Evolutionary conservation across 2,888 invertebrate species (phyloP), one percentile per base, ranked within the genome.

Genomic region (Ormyrus labotus): DNA sequence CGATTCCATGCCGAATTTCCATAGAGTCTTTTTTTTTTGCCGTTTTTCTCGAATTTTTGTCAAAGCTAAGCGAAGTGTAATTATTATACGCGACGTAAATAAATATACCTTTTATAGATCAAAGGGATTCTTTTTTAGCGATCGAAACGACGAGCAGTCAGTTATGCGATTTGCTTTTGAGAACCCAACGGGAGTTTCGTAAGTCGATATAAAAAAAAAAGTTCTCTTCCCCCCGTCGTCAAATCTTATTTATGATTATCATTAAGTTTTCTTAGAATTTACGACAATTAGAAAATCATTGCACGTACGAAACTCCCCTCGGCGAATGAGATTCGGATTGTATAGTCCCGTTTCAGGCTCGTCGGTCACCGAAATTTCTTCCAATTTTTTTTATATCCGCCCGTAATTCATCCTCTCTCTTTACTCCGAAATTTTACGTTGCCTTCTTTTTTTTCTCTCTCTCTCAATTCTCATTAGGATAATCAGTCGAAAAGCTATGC

Each of bases 401-500:
- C 58, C 48, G 53, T 13, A 34, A 58, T 47, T 53, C 67, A 45
- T 72, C 61, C 34, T 71, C 60, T 19, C 9, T 8, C 53, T 60
- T 60, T 48, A 2, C 9, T 34, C 48, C 67, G 57, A 55, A 71
- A 65, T 70, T 65, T 50, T 64, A 57, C 67, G 50, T 34, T 61
- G 68, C 55, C 10, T 11, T 68, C 72, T 53, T 55, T 64, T 69
- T 79, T 79, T 81, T 55, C 57, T 65, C 78, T 55, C 34, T 34
- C 34, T 70, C 57, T 65, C 67, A 75, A 79, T 82, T 83, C 83
- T 84, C 84, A 83, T 88, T 88, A 89, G 83, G 86, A 86, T 90
- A 89, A 89, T 90, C 90, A 90, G 90, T 90, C 90, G 86, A 88
- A 88, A 89, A 89, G 89, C 89, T 90, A 90, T 88, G 85, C 87